Conservation (phyloP, 2,888 invertebrate genomes). For the Athalia cordata region DNA sequence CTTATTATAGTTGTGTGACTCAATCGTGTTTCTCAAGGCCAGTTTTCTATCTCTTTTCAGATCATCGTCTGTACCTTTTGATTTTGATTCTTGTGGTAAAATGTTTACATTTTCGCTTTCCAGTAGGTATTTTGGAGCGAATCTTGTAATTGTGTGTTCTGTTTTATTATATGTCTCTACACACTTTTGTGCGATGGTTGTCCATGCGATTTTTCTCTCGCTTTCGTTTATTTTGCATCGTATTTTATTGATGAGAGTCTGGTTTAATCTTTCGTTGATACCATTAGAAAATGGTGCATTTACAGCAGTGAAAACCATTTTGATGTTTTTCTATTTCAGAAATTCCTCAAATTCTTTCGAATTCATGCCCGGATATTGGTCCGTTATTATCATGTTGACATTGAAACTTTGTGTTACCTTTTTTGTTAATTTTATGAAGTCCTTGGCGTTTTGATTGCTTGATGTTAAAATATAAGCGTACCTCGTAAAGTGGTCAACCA, state of each 20-base stretch:
- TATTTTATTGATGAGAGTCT: conserved; percentile 53
- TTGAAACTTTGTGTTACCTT: conserved; percentile 27
- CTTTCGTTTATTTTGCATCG: conserved; percentile 58
- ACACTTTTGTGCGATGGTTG: conserved; percentile 61
- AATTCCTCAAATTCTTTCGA: conserved; percentile 55
- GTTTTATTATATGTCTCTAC: conserved; percentile 60
- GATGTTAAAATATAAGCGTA: conserved; percentile 47
- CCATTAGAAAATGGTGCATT: conserved; percentile 53
- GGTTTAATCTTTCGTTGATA: conserved; percentile 53
- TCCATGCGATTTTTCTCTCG: conserved; percentile 56
- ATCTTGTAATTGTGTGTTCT: conserved; percentile 58
- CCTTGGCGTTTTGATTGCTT: conserved; percentile 51
- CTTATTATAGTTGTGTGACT: conserved; percentile 55
- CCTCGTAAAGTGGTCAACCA: conserved; percentile 29
- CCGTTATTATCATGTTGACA: conserved; percentile 49
- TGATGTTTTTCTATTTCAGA: conserved; percentile 49
- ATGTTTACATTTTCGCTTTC: conserved; percentile 48
- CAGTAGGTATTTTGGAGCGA: conserved; percentile 51
- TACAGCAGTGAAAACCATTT: conserved; percentile 51
- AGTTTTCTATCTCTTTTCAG: conserved; percentile 52
- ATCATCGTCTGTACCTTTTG: conserved; percentile 34
- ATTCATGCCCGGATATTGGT: conserved; percentile 61
- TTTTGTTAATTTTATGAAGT: conserved; percentile 52
- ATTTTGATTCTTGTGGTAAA: conserved; percentile 48
- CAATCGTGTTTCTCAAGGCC: conserved; percentile 58